These are phyloP conservation scores for Automeris io DNA, from an alignment of 2,888 invertebrate genomes.

Conservation along the genomic window DNA sequence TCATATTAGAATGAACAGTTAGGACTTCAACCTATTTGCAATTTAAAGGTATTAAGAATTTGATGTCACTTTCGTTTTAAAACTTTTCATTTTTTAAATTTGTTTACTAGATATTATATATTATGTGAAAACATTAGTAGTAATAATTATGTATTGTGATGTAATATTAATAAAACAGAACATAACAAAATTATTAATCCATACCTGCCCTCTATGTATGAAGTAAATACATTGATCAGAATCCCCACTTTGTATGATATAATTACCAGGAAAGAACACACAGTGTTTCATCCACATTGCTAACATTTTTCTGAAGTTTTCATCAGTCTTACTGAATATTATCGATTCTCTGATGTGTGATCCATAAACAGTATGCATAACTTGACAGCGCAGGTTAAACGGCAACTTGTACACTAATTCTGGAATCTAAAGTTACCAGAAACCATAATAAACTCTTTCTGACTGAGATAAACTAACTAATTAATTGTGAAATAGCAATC, in stretches of 20 bases:
- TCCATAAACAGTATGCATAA: slow-evolving; percentile 71
- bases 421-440: slow-evolving; percentile 47
- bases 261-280: slow-evolving; percentile 74
- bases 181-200: background rate
- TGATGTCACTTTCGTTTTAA: background rate
- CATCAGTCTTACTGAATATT: slow-evolving; percentile 66
- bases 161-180: too few relatives aligned
- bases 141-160: too few relatives aligned
- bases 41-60: slow-evolving; percentile 3
- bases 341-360: slow-evolving; percentile 64
- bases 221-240: slow-evolving; percentile 76
- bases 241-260: slow-evolving; percentile 74
- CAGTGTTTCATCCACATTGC: slow-evolving; percentile 67
- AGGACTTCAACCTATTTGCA: slow-evolving; percentile 67
- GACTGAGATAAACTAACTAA: too few relatives aligned
- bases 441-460: background rate
- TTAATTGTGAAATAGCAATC: too few relatives aligned
- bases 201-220: slow-evolving; percentile 73
- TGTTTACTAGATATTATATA: background rate
- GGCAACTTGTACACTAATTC: slow-evolving; percentile 53
- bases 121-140: background rate
- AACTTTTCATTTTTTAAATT: background rate
- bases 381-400: slow-evolving; percentile 60
- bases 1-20: slow-evolving; percentile 69
- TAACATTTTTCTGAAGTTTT: slow-evolving; percentile 68